Conservation (phyloP, 2,888 invertebrate genomes). For the Deladenus siricidicola region DNA sequence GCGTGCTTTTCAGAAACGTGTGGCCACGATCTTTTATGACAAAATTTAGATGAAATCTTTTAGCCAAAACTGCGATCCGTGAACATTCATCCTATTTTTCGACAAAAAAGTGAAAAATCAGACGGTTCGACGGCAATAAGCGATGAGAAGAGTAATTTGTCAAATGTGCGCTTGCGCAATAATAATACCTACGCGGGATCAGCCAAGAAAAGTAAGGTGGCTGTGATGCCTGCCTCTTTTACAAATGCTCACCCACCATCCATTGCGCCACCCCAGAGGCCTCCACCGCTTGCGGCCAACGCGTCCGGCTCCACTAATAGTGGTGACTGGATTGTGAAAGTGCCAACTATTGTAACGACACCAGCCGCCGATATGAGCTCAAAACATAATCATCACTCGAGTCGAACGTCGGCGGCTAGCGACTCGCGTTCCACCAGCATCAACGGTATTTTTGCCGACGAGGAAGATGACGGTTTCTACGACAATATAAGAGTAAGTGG, state of each 20-base stretch:
- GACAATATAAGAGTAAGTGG: constrained; percentile 36
- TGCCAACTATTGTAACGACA: not conserved
- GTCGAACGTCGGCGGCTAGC: constrained; percentile 13
- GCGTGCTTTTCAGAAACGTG: no score
- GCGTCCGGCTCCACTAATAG: not conserved
- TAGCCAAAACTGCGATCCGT: not conserved
- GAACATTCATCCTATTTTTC: constrained; percentile 5
- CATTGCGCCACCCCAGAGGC: not conserved
- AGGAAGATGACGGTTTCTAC: constrained; percentile 46
- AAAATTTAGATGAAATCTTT: no score
- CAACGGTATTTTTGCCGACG: constrained; percentile 34
- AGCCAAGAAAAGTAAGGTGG: not conserved
- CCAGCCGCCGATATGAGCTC: not conserved
- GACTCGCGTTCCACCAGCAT: constrained; percentile 8
- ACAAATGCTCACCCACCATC: constrained; percentile 2
- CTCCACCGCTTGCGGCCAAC: constrained; percentile 1
- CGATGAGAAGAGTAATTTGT: no score
- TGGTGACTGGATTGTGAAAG: not conserved
- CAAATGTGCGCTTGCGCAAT: no score
- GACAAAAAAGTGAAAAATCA: not conserved
- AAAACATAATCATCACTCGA: constrained; percentile 23
- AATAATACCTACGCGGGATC: not conserved
- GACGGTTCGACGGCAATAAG: not conserved
- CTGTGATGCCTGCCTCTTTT: not conserved
- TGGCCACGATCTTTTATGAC: no score